phyloP scores from a whole-genome alignment of 1,140 invertebrate species.

The Plutomurus gul region DNA sequence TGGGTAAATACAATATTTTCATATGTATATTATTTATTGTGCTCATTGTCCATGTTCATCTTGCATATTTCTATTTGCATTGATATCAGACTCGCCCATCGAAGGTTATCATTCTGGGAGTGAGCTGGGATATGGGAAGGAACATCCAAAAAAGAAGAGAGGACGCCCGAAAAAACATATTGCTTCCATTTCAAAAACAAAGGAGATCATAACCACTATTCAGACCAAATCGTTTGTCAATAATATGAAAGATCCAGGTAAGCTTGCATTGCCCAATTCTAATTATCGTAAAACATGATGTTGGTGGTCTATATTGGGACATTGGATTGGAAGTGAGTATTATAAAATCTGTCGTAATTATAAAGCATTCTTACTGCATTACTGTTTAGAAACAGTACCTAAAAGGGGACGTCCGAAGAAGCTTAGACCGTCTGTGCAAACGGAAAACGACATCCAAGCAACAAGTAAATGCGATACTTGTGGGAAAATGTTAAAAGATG shows the following conservation, averaged over 20 bases:
- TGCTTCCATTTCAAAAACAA: not conserved
- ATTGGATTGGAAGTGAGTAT: too few relatives aligned
- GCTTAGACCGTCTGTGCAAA: not conserved
- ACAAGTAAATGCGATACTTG: conserved; percentile 36
- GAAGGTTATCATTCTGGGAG: not conserved
- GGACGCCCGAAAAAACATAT: not conserved
- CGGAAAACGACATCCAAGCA: not conserved
- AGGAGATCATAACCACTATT: not conserved
- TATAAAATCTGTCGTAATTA: too few relatives aligned
- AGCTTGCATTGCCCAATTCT: too few relatives aligned
- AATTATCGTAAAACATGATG: too few relatives aligned
- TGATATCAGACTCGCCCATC: not conserved
- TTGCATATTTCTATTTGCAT: too few relatives aligned
- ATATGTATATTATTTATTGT: too few relatives aligned
- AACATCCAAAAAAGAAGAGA: not conserved
- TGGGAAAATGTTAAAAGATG: conserved; percentile 37
- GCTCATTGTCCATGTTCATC: too few relatives aligned
- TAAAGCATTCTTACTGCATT: too few relatives aligned
- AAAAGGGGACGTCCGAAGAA: not conserved
- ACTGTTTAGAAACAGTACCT: not conserved
- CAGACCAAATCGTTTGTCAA: too few relatives aligned
- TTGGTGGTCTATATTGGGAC: too few relatives aligned
- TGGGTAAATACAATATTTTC: too few relatives aligned
- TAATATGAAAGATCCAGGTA: too few relatives aligned
- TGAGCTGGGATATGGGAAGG: not conserved